A percentile compares a stretch with the other conserved stretches of the same genome.
Evolutionary conservation across 2,113 vertebrate species (phyloP).

Genomic region (Forbesichthys agassizii): DNA sequence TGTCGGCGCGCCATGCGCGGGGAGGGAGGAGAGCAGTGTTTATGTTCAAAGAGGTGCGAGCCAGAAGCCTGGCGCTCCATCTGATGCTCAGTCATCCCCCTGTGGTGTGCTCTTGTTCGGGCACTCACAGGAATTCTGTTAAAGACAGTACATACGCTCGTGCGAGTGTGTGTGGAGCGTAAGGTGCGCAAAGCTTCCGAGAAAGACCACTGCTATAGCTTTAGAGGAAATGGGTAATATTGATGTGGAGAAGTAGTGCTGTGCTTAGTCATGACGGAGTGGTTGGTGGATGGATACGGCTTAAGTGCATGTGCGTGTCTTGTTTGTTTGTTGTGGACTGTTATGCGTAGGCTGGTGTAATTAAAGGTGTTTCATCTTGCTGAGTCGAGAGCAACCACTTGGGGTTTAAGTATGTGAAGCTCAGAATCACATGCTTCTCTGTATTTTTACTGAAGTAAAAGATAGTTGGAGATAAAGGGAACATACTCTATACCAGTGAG

Average conservation of each 20-base stretch:
- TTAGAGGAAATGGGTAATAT: background rate
- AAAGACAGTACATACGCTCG: background rate
- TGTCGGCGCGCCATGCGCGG: conserved; percentile 47
- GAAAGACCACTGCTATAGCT: conserved; percentile 17
- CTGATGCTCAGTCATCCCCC: conserved; percentile 34
- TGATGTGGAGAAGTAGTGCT: conserved; percentile 7
- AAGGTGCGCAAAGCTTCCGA: conserved; percentile 4
- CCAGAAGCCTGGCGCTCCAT: conserved; percentile 50
- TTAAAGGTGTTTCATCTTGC: conserved; percentile 24
- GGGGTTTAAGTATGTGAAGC: conserved; percentile 54
- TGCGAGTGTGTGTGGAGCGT: conserved; percentile 16
- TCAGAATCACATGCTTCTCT: conserved; percentile 43
- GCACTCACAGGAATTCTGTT: conserved; percentile 27
- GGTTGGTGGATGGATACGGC: conserved; percentile 14
- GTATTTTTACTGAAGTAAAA: conserved; percentile 37
- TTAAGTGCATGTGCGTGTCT: conserved; percentile 9
- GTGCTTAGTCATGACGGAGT: background rate
- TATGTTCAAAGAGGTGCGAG: conserved; percentile 71
- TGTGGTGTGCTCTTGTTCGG: conserved; percentile 55
- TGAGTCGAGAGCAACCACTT: conserved; percentile 41
- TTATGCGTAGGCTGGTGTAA: conserved; percentile 20
- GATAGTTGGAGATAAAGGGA: conserved; percentile 33
- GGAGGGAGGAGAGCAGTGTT: conserved; percentile 70
- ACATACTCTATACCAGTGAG: background rate
- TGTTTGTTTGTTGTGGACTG: background rate